phyloP scores from a whole-genome alignment of 2,113 vertebrate genomes.

The Strix aluco region DNA sequence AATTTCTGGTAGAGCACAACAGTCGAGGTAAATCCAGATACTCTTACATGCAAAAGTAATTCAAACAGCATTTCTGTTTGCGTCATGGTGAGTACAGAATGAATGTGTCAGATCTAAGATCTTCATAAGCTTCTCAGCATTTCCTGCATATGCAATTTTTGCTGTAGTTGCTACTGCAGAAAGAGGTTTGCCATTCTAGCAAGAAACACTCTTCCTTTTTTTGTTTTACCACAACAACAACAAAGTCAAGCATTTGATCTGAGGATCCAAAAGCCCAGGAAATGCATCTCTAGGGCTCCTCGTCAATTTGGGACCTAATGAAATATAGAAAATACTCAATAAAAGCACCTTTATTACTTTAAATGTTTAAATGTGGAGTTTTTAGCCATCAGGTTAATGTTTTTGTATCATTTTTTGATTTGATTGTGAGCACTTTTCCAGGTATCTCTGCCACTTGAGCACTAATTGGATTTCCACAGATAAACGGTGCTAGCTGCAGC shows the following conservation, averaged over 20 bases:
- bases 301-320: constrained; percentile 80
- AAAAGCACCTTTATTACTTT: constrained; percentile 85
- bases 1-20: background rate
- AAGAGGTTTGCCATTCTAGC: constrained; percentile 54
- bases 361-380: constrained; percentile 82
- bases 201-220: constrained; percentile 65
- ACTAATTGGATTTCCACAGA: constrained; percentile 98
- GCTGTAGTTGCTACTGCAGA: constrained; percentile 26
- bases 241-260: constrained; percentile 63
- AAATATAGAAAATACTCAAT: constrained; percentile 84
- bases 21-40: background rate
- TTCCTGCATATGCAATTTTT: constrained; percentile 35
- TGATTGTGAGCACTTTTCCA: constrained; percentile 96
- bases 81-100: background rate
- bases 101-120: background rate
- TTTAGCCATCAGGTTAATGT: constrained; percentile 87
- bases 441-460: constrained; percentile 93
- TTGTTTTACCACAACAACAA: constrained; percentile 40
- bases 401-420: constrained; percentile 95
- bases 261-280: constrained; percentile 75
- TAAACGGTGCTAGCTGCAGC: constrained; percentile 84
- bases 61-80: background rate
- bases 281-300: constrained; percentile 78
- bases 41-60: background rate
- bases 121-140: constrained; percentile 9